These are phyloP conservation scores for Lagocephalus sceleratus DNA, from an alignment of 2,797 vertebrate genomes.

Conservation along the genomic window DNA sequence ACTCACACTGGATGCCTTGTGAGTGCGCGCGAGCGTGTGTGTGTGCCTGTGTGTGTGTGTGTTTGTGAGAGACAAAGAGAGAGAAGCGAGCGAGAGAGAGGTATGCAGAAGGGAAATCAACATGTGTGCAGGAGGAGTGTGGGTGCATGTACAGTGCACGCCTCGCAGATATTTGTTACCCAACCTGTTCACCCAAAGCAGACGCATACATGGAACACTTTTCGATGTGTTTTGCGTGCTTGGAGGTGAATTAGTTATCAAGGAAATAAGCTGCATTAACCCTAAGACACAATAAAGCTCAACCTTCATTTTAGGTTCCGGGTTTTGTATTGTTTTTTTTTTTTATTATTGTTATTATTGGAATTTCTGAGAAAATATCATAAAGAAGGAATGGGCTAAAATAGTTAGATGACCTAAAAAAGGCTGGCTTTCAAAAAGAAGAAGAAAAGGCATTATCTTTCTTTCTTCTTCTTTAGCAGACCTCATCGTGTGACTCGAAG, in stretches of 20 bases:
- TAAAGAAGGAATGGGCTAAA: too few relatives aligned
- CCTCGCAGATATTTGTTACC: constrained; percentile 17
- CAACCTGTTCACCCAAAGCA: constrained; percentile 4
- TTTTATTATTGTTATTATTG: too few relatives aligned
- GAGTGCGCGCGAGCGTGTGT: neutral
- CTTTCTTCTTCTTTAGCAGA: too few relatives aligned
- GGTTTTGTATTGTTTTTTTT: too few relatives aligned
- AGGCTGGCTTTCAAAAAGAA: too few relatives aligned
- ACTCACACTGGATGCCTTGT: constrained; percentile 36
- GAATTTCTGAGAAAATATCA: too few relatives aligned
- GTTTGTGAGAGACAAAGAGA: neutral
- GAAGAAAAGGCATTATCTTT: too few relatives aligned
- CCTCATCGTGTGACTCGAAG: too few relatives aligned
- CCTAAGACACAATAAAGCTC: too few relatives aligned
- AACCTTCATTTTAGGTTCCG: too few relatives aligned
- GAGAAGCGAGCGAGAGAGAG: constrained; percentile 14
- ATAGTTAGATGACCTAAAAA: too few relatives aligned
- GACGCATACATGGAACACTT: constrained; percentile 12
- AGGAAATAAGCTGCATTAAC: neutral
- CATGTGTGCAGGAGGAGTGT: constrained; percentile 39
- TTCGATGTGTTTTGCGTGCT: neutral
- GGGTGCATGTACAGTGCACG: neutral
- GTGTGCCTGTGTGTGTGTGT: neutral
- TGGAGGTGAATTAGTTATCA: constrained; percentile 12
- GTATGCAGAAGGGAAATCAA: constrained; percentile 34